Conservation (phyloP, 2,797 vertebrate genomes). For the Siniperca scherzeri region DNA sequence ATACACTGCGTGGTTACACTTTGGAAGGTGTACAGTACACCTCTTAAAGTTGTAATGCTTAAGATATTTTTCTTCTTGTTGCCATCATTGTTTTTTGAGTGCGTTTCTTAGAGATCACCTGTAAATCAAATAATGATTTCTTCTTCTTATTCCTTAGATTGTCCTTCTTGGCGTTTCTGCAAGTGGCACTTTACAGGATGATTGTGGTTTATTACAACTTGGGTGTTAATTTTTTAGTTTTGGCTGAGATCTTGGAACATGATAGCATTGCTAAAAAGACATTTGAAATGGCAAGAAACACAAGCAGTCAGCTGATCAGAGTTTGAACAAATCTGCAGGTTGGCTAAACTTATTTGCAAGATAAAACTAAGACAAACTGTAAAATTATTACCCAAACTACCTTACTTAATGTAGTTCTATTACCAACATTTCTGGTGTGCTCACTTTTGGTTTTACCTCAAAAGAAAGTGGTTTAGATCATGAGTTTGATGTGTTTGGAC, state of each 20-base stretch:
- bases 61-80: neutral
- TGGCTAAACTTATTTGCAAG: neutral
- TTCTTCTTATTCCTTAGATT: neutral
- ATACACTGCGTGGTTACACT: neutral
- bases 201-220: neutral
- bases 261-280: neutral
- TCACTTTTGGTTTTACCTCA: neutral
- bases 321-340: neutral
- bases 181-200: neutral
- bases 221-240: neutral
- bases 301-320: neutral
- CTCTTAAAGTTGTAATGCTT: neutral
- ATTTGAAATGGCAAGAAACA: neutral
- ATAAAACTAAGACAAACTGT: neutral
- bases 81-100: neutral
- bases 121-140: neutral
- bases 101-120: neutral
- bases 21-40: slow-evolving; percentile 2
- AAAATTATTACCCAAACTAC: neutral
- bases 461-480: neutral
- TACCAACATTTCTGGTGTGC: too few species aligned
- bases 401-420: neutral
- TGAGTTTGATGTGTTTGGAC: neutral
- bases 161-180: neutral
- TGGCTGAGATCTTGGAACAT: neutral